Evolutionary conservation across 92 coral and sea anemone genomes (phyloP).

Genomic region (Parazoanthus atlanticus): DNA sequence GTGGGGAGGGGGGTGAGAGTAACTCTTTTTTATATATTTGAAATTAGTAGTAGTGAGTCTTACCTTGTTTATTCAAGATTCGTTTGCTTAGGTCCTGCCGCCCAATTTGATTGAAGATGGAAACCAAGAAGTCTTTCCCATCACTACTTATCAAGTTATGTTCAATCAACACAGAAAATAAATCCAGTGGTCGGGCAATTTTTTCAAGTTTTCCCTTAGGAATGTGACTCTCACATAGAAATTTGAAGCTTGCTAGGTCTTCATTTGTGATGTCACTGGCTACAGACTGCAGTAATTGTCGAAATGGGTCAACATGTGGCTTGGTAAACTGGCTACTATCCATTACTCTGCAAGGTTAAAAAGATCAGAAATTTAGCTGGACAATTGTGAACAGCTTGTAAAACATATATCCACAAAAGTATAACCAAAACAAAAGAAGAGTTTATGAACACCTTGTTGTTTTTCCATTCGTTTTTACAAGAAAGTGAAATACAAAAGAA

Average conservation of each 20-base stretch:
- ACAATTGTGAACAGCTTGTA: too few species aligned
- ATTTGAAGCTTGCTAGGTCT: slow-evolving; percentile 23
- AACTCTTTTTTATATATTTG: neutral
- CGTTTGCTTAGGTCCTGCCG: slow-evolving; percentile 33
- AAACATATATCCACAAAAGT: too few species aligned
- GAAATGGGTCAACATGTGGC: slow-evolving; percentile 39
- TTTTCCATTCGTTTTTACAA: too few species aligned
- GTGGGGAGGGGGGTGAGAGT: too few species aligned
- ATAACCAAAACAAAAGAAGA: too few species aligned
- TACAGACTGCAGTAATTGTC: slow-evolving; percentile 21
- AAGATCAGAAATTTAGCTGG: too few species aligned
- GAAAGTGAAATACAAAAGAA: too few species aligned
- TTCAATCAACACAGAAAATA: slow-evolving; percentile 37
- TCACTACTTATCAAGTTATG: slow-evolving; percentile 22
- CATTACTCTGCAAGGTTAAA: slow-evolving; percentile 10
- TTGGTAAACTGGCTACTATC: neutral
- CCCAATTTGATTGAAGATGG: slow-evolving; percentile 30
- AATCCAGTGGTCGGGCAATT: slow-evolving; percentile 20
- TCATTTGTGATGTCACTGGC: slow-evolving; percentile 38
- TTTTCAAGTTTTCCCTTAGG: slow-evolving; percentile 39
- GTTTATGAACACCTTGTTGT: too few species aligned
- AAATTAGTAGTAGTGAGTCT: neutral
- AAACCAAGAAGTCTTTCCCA: neutral
- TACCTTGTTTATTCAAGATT: slow-evolving; percentile 17
- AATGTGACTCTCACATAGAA: slow-evolving; percentile 34